Conservation (phyloP, 2,888 invertebrate genomes). For the Phoenoteleia sp. region DNA sequence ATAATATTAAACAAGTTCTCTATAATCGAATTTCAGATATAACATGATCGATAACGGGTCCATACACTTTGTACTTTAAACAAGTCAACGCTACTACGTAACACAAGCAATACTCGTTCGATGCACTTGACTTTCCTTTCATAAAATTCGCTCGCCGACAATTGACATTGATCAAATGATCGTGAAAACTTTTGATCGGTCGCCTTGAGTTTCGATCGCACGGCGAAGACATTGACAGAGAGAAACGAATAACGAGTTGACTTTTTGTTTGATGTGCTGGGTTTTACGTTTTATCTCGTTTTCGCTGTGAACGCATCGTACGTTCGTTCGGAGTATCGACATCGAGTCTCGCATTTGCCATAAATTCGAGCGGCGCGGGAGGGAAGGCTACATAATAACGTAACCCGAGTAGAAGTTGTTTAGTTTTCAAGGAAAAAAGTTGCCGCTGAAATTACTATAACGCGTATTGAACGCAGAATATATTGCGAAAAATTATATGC, state of each 20-base stretch:
- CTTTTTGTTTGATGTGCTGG: slow-evolving; percentile 48
- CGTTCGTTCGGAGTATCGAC: slow-evolving; percentile 28
- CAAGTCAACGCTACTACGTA: neutral
- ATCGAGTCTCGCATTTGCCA: slow-evolving; percentile 2
- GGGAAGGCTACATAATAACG: slow-evolving; percentile 29
- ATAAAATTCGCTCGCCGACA: slow-evolving; percentile 20
- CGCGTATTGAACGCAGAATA: no score
- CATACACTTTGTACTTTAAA: neutral
- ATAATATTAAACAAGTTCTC: neutral
- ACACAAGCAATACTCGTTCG: neutral
- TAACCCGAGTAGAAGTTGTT: slow-evolving; percentile 25
- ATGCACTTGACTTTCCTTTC: slow-evolving; percentile 28
- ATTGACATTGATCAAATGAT: slow-evolving; percentile 56
- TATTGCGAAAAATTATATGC: no score
- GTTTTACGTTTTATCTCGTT: slow-evolving; percentile 58
- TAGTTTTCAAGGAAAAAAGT: neutral
- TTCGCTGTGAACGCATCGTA: slow-evolving; percentile 39
- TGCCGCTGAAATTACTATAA: no score
- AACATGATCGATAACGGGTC: neutral
- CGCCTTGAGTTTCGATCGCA: slow-evolving; percentile 22
- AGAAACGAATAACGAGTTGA: slow-evolving; percentile 48
- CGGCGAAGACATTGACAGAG: slow-evolving; percentile 38
- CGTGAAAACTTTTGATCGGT: slow-evolving; percentile 54
- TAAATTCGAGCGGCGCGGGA: slow-evolving; percentile 20
- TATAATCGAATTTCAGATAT: neutral